Evolutionary conservation across 2,888 invertebrate genomes (phyloP).

Genomic region (Habroteleia sp.): DNA sequence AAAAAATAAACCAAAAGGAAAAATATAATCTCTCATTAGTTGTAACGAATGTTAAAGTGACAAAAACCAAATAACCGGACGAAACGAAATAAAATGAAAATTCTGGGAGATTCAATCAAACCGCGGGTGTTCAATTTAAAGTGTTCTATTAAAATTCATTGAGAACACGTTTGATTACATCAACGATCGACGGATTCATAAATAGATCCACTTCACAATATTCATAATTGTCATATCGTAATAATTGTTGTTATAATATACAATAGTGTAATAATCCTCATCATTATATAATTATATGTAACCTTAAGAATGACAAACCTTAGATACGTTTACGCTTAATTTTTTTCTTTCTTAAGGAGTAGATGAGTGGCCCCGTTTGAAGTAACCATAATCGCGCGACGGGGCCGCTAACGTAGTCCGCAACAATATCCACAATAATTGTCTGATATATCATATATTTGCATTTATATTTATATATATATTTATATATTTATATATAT

Average conservation of each 20-base stretch:
- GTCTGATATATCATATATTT: conserved; percentile 61
- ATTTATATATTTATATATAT: conserved; percentile 29
- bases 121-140: conserved; percentile 73
- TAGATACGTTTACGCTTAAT: conserved; percentile 61
- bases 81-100: too few relatives aligned
- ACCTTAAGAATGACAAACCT: conserved; percentile 67
- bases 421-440: conserved; percentile 69
- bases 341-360: conserved; percentile 60
- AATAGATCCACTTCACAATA: conserved; percentile 76
- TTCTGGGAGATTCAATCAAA: too few relatives aligned
- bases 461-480: conserved; percentile 43
- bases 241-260: conserved; percentile 61
- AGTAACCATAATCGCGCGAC: conserved; percentile 49
- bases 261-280: conserved; percentile 61
- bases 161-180: conserved; percentile 78
- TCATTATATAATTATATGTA: conserved; percentile 60
- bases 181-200: conserved; percentile 77
- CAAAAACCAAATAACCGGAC: too few relatives aligned
- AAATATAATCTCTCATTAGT: too few relatives aligned
- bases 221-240: conserved; percentile 73
- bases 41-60: too few relatives aligned
- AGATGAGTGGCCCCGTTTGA: conserved; percentile 59
- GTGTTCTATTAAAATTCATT: conserved; percentile 78
- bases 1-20: too few relatives aligned
- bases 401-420: conserved; percentile 63